Conservation (phyloP, 2,888 invertebrate genomes). For the Tanytarsus gracilentus region DNA sequence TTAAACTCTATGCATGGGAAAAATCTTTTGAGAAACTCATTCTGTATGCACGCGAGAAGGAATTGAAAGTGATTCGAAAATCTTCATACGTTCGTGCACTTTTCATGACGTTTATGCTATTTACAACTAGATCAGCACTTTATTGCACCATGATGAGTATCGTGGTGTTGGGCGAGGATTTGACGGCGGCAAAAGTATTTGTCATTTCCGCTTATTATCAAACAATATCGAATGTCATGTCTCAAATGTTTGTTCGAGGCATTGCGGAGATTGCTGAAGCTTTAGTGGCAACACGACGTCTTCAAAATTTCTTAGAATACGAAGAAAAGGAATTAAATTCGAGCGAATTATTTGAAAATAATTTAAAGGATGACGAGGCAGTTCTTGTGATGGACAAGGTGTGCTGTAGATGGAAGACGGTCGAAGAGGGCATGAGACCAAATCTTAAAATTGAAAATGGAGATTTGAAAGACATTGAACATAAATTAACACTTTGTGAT, state of each 20-base stretch:
- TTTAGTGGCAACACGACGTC: conserved; percentile 61
- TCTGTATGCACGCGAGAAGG: conserved; percentile 56
- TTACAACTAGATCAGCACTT: conserved; percentile 70
- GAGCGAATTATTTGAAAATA: no score
- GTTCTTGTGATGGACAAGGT: conserved; percentile 30
- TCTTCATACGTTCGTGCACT: conserved; percentile 56
- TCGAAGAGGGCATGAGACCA: conserved; percentile 33
- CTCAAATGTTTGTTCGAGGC: conserved; percentile 53
- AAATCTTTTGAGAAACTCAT: conserved; percentile 71
- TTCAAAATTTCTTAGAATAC: conserved; percentile 45
- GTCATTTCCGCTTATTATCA: conserved; percentile 50
- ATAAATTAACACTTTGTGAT: conserved; percentile 45
- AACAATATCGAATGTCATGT: conserved; percentile 49
- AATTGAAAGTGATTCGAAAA: conserved; percentile 50
- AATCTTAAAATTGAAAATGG: neutral
- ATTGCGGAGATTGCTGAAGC: conserved; percentile 74
- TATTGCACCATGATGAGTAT: conserved; percentile 65
- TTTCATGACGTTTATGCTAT: conserved; percentile 67
- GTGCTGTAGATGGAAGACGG: conserved; percentile 33
- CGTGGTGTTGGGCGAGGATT: conserved; percentile 52
- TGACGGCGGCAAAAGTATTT: conserved; percentile 49
- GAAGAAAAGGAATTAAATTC: conserved; percentile 41
- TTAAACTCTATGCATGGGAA: conserved; percentile 93
- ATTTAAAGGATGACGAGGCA: conserved; percentile 17
- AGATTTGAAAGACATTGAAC: conserved; percentile 46